Evolutionary conservation across 2,888 invertebrate genomes (phyloP), one percentile per base, ranked within the genome.

Genomic region (Chrysodeixis includens): DNA sequence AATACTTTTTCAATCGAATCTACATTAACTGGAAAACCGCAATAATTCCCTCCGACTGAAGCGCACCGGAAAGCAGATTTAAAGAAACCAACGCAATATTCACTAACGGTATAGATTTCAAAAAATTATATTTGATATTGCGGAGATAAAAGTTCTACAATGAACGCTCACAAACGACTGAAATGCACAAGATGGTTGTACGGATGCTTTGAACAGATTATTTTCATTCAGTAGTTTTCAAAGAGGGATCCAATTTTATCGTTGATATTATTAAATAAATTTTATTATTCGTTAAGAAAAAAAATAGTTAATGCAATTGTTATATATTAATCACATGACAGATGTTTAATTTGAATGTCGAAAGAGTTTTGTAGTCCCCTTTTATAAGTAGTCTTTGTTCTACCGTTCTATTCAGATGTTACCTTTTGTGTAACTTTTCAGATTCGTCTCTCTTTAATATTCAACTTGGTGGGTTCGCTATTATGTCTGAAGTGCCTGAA

Each of bases 401-500:
- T 49, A 49, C 4, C 18, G 46, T 49, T 49, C 22, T 55, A 40
- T 55, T 35, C 55, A 55, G 55, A 40, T 20, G 20, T 35, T 20
- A 32, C 55, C 54, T 54, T 54, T 54, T 54, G 54, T 54, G 54
- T 30, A 30, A 54, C 30, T 54, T 30, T 54, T 54, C 26, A 32
- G 54, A 10, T 54, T 16, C 30, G n/a, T 54, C 10, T 30, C 30
- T 18, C n/a, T 30, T 54, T 54, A 54, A 30, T 52, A 22, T 52
- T 20, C n/a, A n/a, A 40, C n/a, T n/a, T 14, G 12, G 14, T 14
- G 12, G 14, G 35, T 35, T n/a, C 5, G n/a, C 40, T 40, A 40
- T 40, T 40, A 40, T 40, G 40, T 40, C 26, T 5, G n/a, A 40
- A n/a, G 40, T 40, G n/a, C 40, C n/a, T n/a, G n/a, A n/a, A n/a